Evolutionary conservation across 1,140 invertebrate species (phyloP), one percentile per base, ranked within the genome.

Genomic region (Drosophila rufa): DNA sequence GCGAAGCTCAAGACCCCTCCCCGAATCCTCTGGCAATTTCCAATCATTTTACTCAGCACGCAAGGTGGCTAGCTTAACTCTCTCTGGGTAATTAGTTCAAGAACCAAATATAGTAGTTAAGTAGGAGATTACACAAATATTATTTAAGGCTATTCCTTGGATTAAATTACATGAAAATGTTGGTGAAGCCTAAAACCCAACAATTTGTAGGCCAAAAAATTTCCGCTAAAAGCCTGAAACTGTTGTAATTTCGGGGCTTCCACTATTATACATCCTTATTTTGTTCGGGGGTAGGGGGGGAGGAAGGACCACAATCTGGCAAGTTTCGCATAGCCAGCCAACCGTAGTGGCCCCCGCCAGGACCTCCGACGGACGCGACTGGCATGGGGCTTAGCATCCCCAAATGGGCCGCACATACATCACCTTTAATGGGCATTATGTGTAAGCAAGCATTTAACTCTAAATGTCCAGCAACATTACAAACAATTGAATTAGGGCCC

Each of bases 341-440:
- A 62, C 43, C 57, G 22, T 25, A 4, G 15, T 11, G 22, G 7
- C 36, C 11, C n/a, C 12, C n/a, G 8, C 27, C 33, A 5, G 40
- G 25, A 14, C 36, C 45, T 17, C 30, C 30, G 7, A 25, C 22
- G 22, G 22, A 25, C 22, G 17, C 30, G 30, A 40, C 48, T 42
- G 43, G 14, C 36, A 33, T n/a, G 36, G 60, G 61, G 43, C 47
- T 45, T 40, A 53, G 53, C n/a, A 53, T 46, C 42, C 71, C 69
- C 71, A 74, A 74, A 74, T 38, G 57, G 71, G 57, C 36, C 53
- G 61, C 48, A 61, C 56, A 86, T 82, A 82, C 70, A 87, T 87
- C 80, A 87, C 76, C 84, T 83, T 89, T 87, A 87, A 87, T 87
- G 84, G 80, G 83, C 73, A 82, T 87, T 87, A 80, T 86, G 83